Percentiles rank a stretch among this genome's conserved stretches.
Evolutionary conservation across 2,797 vertebrate species (phyloP).

Genomic region (Streptopelia turtur): DNA sequence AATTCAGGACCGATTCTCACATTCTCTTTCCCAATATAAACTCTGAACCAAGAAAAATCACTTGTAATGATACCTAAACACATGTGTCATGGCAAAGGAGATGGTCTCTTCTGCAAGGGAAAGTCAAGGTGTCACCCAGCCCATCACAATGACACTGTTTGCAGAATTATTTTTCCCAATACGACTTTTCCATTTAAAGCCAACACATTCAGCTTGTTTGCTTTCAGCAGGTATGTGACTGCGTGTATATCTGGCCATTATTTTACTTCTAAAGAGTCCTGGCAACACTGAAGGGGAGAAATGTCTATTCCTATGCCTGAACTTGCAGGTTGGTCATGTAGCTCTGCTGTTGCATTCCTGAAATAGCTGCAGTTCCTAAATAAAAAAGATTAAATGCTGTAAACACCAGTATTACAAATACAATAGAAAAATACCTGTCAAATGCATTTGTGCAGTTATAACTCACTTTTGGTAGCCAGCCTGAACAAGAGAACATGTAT

Average conservation of each 20-base stretch:
- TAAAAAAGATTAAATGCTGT: slow-evolving; percentile 20
- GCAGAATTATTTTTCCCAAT: slow-evolving; percentile 38
- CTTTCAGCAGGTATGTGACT: neutral
- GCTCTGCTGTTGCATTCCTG: neutral
- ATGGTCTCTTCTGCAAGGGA: neutral
- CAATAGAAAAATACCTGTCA: slow-evolving; percentile 6
- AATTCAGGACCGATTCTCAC: slow-evolving; percentile 7
- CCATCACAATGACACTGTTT: neutral
- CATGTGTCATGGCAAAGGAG: neutral
- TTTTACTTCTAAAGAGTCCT: slow-evolving; percentile 20
- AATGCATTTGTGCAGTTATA: neutral
- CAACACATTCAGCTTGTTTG: neutral
- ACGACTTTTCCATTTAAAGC: neutral
- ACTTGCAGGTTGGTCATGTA: neutral
- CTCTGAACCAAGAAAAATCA: neutral
- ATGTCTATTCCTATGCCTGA: neutral
- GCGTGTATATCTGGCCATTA: neutral
- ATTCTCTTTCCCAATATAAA: slow-evolving; percentile 32
- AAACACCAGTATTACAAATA: neutral
- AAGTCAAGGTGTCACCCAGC: slow-evolving; percentile 8
- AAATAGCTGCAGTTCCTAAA: slow-evolving; percentile 25
- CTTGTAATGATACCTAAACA: neutral
- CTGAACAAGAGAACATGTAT: neutral
- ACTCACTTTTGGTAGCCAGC: neutral
- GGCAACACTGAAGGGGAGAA: neutral